A percentile compares a stretch with the other conserved stretches of the same genome.
Conservation (phyloP, 2,797 vertebrate species). For the Buphagus erythrorhynchus region DNA sequence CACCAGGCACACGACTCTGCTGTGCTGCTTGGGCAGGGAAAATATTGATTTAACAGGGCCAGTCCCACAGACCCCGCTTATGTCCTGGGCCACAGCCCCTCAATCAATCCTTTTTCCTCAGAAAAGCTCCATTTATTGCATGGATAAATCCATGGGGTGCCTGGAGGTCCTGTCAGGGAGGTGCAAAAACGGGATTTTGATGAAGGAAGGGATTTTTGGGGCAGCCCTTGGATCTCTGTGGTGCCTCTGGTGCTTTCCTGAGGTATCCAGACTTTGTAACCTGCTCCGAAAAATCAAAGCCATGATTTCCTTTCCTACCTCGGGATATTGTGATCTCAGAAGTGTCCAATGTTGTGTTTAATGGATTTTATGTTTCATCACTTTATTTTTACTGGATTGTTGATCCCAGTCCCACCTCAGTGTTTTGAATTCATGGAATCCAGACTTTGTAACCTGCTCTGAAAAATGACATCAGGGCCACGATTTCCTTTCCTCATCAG, state of each 20-base stretch:
- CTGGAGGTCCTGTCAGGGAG: neutral
- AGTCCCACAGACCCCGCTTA: neutral
- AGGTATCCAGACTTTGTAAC: neutral
- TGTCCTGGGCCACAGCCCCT: neutral
- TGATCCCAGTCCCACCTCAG: neutral
- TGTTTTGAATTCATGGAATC: neutral
- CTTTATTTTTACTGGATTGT: neutral
- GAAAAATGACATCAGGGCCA: neutral
- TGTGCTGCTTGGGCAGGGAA: neutral
- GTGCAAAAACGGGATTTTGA: neutral
- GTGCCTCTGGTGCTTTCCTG: neutral
- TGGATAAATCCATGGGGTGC: neutral
- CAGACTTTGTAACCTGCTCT: neutral
- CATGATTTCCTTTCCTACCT: neutral
- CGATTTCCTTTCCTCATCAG: accelerated
- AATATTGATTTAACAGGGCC: slow-evolving; percentile 33
- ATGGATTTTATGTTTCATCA: neutral
- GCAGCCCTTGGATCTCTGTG: neutral
- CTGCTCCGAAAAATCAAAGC: neutral
- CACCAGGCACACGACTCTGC: neutral
- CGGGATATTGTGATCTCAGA: neutral
- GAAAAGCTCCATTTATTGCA: neutral
- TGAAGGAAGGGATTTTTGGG: neutral
- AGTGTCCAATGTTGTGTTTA: neutral
- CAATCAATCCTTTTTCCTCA: slow-evolving; percentile 8